Percentiles rank a stretch among this genome's conserved stretches.
phyloP scores from a whole-genome alignment of 2,113 vertebrate genomes.

The Tylochromis polylepis region DNA sequence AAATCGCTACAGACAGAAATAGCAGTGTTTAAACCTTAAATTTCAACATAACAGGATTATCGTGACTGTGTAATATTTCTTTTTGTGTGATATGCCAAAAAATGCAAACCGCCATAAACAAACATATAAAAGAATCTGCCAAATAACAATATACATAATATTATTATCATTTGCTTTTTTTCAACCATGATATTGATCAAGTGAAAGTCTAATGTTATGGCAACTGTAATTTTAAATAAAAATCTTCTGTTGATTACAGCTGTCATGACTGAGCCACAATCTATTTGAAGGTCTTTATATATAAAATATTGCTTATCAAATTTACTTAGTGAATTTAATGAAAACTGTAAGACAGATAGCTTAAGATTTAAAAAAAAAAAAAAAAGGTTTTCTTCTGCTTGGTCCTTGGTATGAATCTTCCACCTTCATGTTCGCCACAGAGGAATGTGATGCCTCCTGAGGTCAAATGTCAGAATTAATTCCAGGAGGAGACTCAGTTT shows the following conservation, averaged over 20 bases:
- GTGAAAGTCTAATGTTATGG: not conserved
- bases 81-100: not conserved
- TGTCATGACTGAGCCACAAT: not conserved
- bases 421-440: not conserved
- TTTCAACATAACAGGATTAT: not conserved
- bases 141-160: not conserved
- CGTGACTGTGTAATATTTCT: not conserved
- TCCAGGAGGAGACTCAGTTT: not conserved
- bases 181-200: too few relatives aligned
- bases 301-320: too few relatives aligned
- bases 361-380: not conserved
- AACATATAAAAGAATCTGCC: not conserved
- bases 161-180: not conserved
- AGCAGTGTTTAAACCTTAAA: not conserved
- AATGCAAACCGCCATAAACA: not conserved
- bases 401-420: not conserved
- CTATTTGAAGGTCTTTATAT: too few relatives aligned
- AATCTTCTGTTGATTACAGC: not conserved
- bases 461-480: not conserved
- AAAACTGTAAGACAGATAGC: not conserved
- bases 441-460: slow-evolving; percentile 17
- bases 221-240: not conserved
- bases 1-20: not conserved
- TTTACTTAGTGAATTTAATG: not conserved
- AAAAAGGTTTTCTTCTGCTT: not conserved